Base-by-base conservation (phyloP, 2,797 vertebrate genomes). In the Octomys mimax region DNA sequence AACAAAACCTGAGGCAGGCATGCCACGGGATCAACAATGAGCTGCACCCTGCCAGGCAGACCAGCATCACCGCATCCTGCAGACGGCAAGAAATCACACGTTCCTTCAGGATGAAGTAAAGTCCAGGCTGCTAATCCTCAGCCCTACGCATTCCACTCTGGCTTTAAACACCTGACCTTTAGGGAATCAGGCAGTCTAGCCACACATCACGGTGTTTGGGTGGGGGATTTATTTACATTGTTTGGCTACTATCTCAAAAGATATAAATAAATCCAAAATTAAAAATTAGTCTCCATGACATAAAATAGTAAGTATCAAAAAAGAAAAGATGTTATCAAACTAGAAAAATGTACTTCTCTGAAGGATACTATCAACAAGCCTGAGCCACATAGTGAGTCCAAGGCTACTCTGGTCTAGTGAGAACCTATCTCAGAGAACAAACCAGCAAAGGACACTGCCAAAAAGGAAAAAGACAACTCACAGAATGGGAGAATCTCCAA, bases 201-300 rank as follows among this genome's bases (percentile, higher is more conserved):
- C 88, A 80, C 26, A 54, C 85, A 79, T 70, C 26, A 21, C 52
- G 33, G n/a, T 70, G 13, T 82, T 52, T 46, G 11, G 4, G 18
- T 49, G 13, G 90, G 90, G 24, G 26, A 54, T 91, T 88, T 49
- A 92, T 80, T 86, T 77, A 93, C 26, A 89, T 82, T 73, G 83
- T 71, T 79, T 49, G 61, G 61, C 57, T 75, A 80, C 57, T 46
- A 95, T 59, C 62, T 49, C 83, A 96, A 91, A 96, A 91, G 19
- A 11, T 57, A 62, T 24, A n/a, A 24, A 71, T n/a, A 86, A 94
- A 82, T 82, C 90, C 6, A 49, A 52, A 77, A 42, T 86, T 92
- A 91, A 94, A 95, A 95, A 78, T 61, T 80, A 96, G 52, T 61
- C 75, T 95, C 86, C 79, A 88, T 24, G 52, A 95, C 49, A 91